Conservation (phyloP, 2,888 invertebrate genomes). For the Standfussiana lucernea region DNA sequence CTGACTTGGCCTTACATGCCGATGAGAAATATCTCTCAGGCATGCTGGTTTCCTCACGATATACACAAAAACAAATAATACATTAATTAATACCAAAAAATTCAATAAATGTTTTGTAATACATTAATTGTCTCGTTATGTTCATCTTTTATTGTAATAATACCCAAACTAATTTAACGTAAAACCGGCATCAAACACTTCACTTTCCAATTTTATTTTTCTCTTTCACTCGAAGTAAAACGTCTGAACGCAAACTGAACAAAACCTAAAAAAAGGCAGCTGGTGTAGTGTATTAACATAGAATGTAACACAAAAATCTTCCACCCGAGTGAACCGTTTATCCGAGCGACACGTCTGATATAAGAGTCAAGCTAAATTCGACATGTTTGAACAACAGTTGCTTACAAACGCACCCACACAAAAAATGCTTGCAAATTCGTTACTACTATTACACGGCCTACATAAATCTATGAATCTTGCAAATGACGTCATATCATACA, state of each 20-base stretch:
- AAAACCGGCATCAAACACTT: not conserved
- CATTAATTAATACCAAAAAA: too few relatives aligned
- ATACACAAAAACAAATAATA: too few relatives aligned
- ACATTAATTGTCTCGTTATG: not conserved
- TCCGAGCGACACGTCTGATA: not conserved
- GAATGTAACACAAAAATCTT: not conserved
- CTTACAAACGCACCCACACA: conserved; percentile 4
- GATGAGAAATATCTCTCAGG: too few relatives aligned
- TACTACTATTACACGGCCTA: conserved; percentile 18
- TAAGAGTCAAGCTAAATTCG: not conserved
- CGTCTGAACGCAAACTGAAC: too few relatives aligned
- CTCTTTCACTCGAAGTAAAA: not conserved
- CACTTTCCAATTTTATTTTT: not conserved
- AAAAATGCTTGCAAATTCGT: conserved; percentile 4
- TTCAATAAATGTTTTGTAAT: too few relatives aligned
- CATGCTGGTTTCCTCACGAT: too few relatives aligned
- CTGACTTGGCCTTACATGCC: too few relatives aligned
- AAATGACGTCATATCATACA: conserved; percentile 42
- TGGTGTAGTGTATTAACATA: not conserved
- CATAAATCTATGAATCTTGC: conserved; percentile 16
- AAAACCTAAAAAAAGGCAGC: not conserved
- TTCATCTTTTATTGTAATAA: not conserved
- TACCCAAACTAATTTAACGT: not conserved
- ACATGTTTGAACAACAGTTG: not conserved
- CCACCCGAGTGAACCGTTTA: not conserved